phyloP scores from a whole-genome alignment of 2,888 invertebrate genomes.

The Neoascia interrupta region DNA sequence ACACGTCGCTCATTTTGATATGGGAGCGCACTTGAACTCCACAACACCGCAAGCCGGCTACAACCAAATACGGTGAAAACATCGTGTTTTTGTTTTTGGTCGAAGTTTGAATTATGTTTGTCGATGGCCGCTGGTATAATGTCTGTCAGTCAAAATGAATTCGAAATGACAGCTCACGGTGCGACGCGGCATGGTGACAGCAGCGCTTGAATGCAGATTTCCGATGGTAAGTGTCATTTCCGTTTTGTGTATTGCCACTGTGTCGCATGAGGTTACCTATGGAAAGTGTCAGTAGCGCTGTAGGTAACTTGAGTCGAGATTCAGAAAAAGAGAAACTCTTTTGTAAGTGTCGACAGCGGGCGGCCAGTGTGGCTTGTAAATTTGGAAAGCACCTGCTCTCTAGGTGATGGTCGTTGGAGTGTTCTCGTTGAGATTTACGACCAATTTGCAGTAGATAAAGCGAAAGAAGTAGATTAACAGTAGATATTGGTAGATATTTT shows the following conservation, averaged over 20 bases:
- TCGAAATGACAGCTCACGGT: slow-evolving; percentile 27
- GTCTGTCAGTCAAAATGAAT: slow-evolving; percentile 54
- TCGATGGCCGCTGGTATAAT: no score
- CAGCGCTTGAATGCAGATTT: slow-evolving; percentile 61
- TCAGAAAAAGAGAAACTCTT: slow-evolving; percentile 65
- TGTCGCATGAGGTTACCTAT: slow-evolving; percentile 39
- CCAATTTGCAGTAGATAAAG: slow-evolving; percentile 18
- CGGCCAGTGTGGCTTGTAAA: slow-evolving; percentile 24
- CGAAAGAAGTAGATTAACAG: slow-evolving; percentile 1
- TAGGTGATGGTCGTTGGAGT: slow-evolving; percentile 1
- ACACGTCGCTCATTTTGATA: slow-evolving; percentile 5
- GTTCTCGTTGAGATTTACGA: slow-evolving; percentile 43
- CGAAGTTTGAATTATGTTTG: slow-evolving; percentile 44
- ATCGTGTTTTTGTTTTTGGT: slow-evolving; percentile 43
- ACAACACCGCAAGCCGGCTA: no score
- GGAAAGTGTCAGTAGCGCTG: slow-evolving; percentile 43
- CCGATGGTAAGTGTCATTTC: slow-evolving; percentile 57
- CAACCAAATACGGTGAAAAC: slow-evolving; percentile 43
- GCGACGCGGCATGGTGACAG: slow-evolving; percentile 11
- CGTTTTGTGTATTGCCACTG: slow-evolving; percentile 48
- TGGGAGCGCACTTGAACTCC: slow-evolving; percentile 20
- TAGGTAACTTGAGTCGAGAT: slow-evolving; percentile 33
- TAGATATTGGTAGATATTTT: no score
- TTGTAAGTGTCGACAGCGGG: not conserved
- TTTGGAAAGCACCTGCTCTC: slow-evolving; percentile 42